phyloP scores from a whole-genome alignment of 2,113 vertebrate genomes.

The Piaya cayana region DNA sequence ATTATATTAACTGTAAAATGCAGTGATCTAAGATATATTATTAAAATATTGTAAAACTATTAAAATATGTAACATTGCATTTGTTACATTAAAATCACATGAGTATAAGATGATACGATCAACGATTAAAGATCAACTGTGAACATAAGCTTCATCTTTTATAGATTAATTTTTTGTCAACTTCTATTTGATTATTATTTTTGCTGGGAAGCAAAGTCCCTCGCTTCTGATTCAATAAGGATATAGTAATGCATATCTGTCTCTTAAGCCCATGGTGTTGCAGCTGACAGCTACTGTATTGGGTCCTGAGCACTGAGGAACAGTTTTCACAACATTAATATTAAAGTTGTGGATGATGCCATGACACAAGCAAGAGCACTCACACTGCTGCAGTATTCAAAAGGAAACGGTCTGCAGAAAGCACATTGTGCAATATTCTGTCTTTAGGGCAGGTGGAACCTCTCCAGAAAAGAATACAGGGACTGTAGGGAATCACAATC shows the following conservation, averaged over 20 bases:
- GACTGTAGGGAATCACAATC: neutral
- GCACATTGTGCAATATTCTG: neutral
- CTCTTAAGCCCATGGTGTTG: neutral
- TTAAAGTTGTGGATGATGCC: neutral
- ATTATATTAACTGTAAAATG: neutral
- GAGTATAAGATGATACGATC: neutral
- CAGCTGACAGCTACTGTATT: neutral
- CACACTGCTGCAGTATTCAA: no score
- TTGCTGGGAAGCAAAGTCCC: neutral
- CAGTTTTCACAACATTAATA: neutral
- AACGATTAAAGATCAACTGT: neutral
- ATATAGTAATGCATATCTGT: neutral
- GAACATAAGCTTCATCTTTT: neutral
- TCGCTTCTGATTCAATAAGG: neutral
- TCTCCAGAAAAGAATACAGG: neutral
- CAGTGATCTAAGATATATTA: neutral
- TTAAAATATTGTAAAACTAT: neutral
- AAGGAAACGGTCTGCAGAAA: neutral
- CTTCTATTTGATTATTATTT: neutral
- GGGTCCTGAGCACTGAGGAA: neutral
- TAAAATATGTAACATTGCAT: neutral
- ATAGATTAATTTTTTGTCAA: neutral
- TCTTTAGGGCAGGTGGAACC: neutral
- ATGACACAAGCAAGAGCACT: neutral
- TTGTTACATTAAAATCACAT: neutral